Conservation (phyloP, 2,113 vertebrate genomes). For the Salvator merianae region DNA sequence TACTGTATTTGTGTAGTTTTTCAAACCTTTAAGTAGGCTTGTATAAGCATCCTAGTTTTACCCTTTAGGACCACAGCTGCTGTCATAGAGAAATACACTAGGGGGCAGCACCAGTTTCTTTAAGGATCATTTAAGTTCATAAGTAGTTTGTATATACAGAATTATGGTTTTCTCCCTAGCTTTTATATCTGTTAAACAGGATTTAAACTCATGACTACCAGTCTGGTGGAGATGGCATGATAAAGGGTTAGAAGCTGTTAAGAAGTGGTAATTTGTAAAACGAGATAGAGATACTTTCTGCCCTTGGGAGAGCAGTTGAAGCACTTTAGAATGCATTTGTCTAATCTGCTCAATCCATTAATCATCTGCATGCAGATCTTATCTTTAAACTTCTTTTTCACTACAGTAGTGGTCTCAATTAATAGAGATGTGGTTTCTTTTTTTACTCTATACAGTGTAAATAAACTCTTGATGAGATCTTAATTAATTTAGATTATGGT, state of each 20-base stretch:
- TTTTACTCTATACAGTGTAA: neutral
- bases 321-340: neutral
- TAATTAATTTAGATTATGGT: neutral
- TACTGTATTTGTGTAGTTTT: neutral
- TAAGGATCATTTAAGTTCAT: neutral
- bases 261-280: neutral
- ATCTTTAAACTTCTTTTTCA: neutral
- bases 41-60: neutral
- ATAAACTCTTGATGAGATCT: neutral
- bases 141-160: neutral
- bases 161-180: neutral
- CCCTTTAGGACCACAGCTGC: neutral
- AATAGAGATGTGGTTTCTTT: neutral
- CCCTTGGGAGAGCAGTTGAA: neutral
- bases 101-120: constrained; percentile 61
- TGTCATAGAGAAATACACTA: constrained; percentile 45
- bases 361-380: neutral
- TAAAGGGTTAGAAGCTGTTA: neutral
- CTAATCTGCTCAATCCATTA: neutral
- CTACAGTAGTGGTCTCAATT: neutral
- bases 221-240: neutral
- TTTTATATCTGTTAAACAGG: constrained; percentile 2
- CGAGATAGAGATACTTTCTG: neutral
- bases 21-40: neutral
- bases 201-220: neutral